Percentiles rank a stretch among this genome's conserved stretches.
phyloP scores from a whole-genome alignment of 2,797 vertebrate species.

The Enteromius radiatus region DNA sequence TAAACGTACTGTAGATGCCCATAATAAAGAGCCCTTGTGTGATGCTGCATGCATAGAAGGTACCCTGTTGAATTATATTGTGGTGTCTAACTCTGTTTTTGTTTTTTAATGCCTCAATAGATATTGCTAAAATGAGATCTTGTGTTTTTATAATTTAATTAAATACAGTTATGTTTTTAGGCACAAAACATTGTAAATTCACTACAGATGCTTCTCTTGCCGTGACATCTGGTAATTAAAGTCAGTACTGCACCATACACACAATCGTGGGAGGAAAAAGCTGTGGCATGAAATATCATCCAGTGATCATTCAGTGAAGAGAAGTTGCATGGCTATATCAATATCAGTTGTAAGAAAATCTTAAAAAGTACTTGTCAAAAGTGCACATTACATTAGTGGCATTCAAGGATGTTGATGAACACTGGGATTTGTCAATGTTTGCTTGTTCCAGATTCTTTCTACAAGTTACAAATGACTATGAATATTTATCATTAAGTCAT shows the following conservation, averaged over 20 bases:
- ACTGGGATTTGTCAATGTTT: neutral
- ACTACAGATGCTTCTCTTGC: slow-evolving; percentile 6
- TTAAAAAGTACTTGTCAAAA: neutral
- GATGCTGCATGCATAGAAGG: neutral
- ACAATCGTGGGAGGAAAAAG: neutral
- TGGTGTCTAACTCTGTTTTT: neutral
- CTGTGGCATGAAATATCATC: neutral
- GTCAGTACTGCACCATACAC: neutral
- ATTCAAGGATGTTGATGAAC: too few relatives aligned
- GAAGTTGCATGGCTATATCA: neutral
- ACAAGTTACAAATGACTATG: neutral
- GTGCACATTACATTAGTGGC: neutral
- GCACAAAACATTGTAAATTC: neutral
- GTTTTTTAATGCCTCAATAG: neutral
- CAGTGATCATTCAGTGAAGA: neutral
- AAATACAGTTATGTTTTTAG: neutral
- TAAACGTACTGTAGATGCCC: neutral
- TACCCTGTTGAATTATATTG: neutral
- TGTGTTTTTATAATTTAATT: neutral
- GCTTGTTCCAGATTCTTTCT: neutral
- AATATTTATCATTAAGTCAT: neutral
- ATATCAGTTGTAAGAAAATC: neutral
- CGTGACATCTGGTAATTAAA: slow-evolving; percentile 1
- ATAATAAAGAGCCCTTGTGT: neutral
- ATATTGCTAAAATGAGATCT: neutral